Percentiles rank a stretch among this genome's conserved stretches.
These are phyloP conservation scores for Tachysurus vachellii DNA, from an alignment of 2,113 vertebrate genomes.

Conservation along the genomic window DNA sequence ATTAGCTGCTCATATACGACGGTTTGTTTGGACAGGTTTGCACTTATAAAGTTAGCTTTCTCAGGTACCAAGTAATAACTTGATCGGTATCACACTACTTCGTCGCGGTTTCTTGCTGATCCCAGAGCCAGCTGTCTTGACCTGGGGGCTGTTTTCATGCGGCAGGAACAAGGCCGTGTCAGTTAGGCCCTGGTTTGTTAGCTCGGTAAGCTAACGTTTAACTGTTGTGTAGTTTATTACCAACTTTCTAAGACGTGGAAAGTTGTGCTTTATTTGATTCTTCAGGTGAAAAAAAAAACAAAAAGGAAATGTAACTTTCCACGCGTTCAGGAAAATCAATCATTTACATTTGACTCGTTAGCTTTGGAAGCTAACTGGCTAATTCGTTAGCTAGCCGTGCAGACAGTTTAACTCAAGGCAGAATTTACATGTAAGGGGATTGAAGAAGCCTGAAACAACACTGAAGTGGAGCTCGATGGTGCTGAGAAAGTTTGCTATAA, in stretches of 20 bases:
- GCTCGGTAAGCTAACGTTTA: not conserved
- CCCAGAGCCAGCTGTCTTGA: not conserved
- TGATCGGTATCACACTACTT: not conserved
- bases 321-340: too few relatives aligned
- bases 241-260: not conserved
- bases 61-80: too few relatives aligned
- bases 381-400: not conserved
- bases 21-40: not conserved
- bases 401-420: not conserved
- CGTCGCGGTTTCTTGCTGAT: not conserved
- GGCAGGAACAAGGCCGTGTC: not conserved
- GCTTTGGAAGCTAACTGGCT: not conserved
- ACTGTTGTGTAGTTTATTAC: not conserved
- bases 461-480: too few relatives aligned
- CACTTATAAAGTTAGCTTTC: too few relatives aligned
- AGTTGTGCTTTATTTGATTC: not conserved
- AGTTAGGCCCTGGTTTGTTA: conserved; percentile 4
- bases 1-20: not conserved
- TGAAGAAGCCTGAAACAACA: too few relatives aligned
- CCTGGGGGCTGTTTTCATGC: not conserved
- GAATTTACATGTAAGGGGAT: not conserved
- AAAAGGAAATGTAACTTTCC: too few relatives aligned
- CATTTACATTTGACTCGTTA: not conserved
- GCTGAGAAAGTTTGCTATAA: not conserved
- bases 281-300: too few relatives aligned